Evolutionary conservation across 2,113 vertebrate genomes (phyloP).

Genomic region (Loxodonta africana): DNA sequence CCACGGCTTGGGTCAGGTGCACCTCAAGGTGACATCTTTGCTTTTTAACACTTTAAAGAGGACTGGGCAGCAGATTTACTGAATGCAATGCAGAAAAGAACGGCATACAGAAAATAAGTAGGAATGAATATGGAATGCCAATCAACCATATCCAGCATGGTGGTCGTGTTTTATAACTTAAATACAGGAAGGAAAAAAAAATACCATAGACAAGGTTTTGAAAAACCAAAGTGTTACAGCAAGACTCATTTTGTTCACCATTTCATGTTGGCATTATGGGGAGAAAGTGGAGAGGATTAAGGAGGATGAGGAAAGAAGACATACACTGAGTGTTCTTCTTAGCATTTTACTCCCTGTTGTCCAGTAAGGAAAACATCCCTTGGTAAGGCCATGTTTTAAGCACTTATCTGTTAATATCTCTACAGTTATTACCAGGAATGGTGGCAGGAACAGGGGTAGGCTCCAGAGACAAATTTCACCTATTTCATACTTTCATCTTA

Average conservation of each 20-base stretch:
- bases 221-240: neutral
- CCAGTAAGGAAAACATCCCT: neutral
- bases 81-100: no score
- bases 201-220: neutral
- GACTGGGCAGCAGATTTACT: no score
- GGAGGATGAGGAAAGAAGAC: neutral
- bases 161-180: conserved; percentile 41
- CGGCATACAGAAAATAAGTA: neutral
- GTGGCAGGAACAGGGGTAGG: neutral
- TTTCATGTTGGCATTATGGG: neutral
- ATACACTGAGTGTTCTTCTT: neutral
- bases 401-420: neutral
- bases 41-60: no score
- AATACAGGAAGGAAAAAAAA: conserved; percentile 12
- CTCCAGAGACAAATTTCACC: neutral
- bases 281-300: neutral
- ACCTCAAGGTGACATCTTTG: no score
- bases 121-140: neutral
- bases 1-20: no score
- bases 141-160: neutral
- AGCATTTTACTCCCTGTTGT: neutral
- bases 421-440: neutral
- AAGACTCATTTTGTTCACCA: neutral
- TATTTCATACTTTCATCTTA: conserved; percentile 27
- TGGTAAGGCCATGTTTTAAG: neutral